Percentiles rank a stretch among this genome's conserved stretches.
These are phyloP conservation scores for Alaudala cheleensis DNA, from an alignment of 2,113 vertebrate genomes.

Conservation along the genomic window DNA sequence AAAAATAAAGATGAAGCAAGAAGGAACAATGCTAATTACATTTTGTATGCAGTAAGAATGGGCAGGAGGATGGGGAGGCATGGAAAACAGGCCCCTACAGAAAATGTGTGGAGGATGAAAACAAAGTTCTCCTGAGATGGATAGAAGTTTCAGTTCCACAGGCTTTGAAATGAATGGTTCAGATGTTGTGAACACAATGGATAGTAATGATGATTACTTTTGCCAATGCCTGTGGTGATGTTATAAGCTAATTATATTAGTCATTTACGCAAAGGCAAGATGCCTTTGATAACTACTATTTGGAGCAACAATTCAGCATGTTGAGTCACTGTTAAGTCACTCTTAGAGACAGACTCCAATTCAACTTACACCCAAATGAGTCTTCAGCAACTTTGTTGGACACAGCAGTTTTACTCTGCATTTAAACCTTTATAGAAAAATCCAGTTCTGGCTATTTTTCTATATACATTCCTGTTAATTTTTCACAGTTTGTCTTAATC, in stretches of 20 bases:
- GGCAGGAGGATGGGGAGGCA: conserved; percentile 58
- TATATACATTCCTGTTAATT: not conserved
- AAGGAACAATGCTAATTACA: conserved; percentile 63
- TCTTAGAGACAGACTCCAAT: conserved; percentile 34
- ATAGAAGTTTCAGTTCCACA: conserved; percentile 62
- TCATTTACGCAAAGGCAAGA: conserved; percentile 69
- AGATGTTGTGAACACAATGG: conserved; percentile 72
- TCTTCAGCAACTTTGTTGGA: conserved; percentile 3
- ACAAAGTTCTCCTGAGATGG: conserved; percentile 67
- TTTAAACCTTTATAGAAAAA: not conserved
- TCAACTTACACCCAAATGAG: conserved; percentile 19
- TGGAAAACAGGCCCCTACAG: conserved; percentile 46
- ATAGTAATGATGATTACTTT: conserved; percentile 73
- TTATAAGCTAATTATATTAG: conserved; percentile 72
- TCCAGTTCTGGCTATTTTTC: not conserved
- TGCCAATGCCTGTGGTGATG: conserved; percentile 67
- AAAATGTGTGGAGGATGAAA: conserved; percentile 40
- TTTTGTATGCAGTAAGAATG: conserved; percentile 54
- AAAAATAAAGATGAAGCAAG: not conserved
- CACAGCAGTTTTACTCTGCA: not conserved
- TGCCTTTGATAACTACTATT: conserved; percentile 70
- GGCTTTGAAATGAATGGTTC: conserved; percentile 67
- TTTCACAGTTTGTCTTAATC: not conserved
- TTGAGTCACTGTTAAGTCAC: conserved; percentile 68
- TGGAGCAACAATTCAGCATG: conserved; percentile 66